Base-by-base conservation (phyloP, 2,113 vertebrate genomes). In the Catagonus wagneri region DNA sequence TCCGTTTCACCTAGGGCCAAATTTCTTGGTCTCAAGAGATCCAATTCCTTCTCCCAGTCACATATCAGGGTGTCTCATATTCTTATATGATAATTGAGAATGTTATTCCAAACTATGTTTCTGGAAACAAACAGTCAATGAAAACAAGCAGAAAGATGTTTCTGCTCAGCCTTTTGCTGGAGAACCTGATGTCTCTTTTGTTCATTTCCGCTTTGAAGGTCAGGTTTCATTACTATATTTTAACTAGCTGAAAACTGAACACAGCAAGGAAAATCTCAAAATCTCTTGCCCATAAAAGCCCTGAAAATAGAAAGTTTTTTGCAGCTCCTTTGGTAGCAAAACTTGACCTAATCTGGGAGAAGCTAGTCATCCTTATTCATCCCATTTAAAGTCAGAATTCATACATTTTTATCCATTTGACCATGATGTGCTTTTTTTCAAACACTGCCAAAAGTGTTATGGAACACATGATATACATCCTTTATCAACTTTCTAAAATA, bases 241-340 rank as follows among this genome's bases (percentile, higher is more conserved):
- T 80, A 87, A 93, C 65, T 54, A 78, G 79, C 54, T 60, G 63
- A 76, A 89, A 83, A 68, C 17, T 20, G 61, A 93, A 92, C 5
- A 34, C 86, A 76, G 19, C 5, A 80, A 65, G 20, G 5, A 68
- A 96, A 79, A 52, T 25, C 0, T 23, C 34, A 19, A 79, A 61
- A 83, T 79, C 16, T 72, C 17, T 66, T 90, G 44, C 71, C 22
- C 32, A 52, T 79, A 74, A 71, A 78, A 72, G 6, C 20, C 54
- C 71, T 84, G 54, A 79, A 69, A 92, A 61, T 7, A 72, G 6
- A 85, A 52, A 68, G 27, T 7, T 86, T 83, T 56, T 75, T 83
- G 60, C 3, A 89, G 44, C 16, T 88, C 66, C 29, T 89, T 85
- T 50, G 12, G 36, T 72, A 6, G 34, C 61, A 90, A 76, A 81